Evolutionary conservation across 2,797 vertebrate species (phyloP).

Genomic region (Hylomyscus alleni): DNA sequence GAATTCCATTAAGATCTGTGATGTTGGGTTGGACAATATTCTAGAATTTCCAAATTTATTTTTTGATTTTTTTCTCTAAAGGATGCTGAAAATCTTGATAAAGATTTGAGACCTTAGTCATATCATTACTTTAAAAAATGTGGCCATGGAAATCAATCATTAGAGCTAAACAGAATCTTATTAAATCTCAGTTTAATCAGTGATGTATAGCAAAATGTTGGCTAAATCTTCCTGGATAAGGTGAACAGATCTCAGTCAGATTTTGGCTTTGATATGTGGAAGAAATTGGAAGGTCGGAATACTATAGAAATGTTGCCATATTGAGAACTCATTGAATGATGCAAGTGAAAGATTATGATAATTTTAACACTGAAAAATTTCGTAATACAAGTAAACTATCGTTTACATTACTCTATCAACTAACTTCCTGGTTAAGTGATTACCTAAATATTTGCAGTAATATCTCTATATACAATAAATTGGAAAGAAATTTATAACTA

Average conservation of each 20-base stretch:
- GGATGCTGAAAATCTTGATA: background rate
- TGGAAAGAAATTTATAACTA: background rate
- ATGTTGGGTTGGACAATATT: background rate
- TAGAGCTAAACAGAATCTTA: background rate
- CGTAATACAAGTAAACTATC: background rate
- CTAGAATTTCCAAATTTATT: background rate
- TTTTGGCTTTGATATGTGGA: conserved; percentile 17
- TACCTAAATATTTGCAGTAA: background rate
- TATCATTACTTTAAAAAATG: background rate
- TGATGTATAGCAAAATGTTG: background rate
- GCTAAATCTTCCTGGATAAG: background rate
- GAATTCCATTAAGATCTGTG: background rate
- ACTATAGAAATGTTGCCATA: background rate
- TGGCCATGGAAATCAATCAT: background rate
- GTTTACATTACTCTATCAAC: conserved; percentile 5
- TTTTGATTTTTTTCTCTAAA: background rate
- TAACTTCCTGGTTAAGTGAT: conserved; percentile 3
- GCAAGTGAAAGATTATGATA: background rate
- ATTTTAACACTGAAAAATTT: background rate
- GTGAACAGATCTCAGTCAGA: background rate
- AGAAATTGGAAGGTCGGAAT: background rate
- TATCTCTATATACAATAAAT: background rate
- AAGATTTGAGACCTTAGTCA: background rate
- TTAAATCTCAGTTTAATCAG: background rate
- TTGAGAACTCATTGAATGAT: background rate